Base-by-base conservation (phyloP, 2,113 vertebrate genomes). In the Paralichthys olivaceus region DNA sequence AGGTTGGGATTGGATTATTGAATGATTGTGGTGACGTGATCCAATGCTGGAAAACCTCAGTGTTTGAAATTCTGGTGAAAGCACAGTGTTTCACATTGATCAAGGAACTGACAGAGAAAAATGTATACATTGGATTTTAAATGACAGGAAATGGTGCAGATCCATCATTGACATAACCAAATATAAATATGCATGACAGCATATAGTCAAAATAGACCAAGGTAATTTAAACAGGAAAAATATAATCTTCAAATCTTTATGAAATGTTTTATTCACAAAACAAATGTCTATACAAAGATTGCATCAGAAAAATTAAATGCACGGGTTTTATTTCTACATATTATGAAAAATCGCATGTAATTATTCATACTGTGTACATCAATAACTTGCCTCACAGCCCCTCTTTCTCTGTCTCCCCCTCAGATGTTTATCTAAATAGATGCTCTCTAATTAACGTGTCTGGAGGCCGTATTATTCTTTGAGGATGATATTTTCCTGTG, bases 401-500 rank as follows among this genome's bases (percentile, higher is more conserved):
- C n/a, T 4, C 28, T 32, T 22, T 34, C 12, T 49, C 13, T 45
- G 19, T 69, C 17, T n/a, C 56, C 26, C 71, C 77, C 92, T 93
- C 93, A 95, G 94, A 95, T 90, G 92, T 95, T 94, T 93, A 93
- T 95, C 94, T 94, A 96, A 93, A 97, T 96, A 96, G 94, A 89
- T 72, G 94, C 94, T 93, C 94, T 94, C 95, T 96, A 96, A 97
- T 97, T 96, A 98, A 95, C 93, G 95, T 95, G 95, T 95, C 94
- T 95, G 94, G 93, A 93, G 89, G 94, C 95, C 94, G 97, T 95
- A 95, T 96, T 96, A 96, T 96, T 96, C 95, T 94, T 90, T 87
- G 82, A 91, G 89, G 90, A 92, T 93, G 94, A 91, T 91, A 87
- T 92, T 90, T 90, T 87, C 74, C 89, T 81, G 59, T 91, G 81